Evolutionary conservation across 2,797 vertebrate species (phyloP).

Genomic region (Danio albolineatus): DNA sequence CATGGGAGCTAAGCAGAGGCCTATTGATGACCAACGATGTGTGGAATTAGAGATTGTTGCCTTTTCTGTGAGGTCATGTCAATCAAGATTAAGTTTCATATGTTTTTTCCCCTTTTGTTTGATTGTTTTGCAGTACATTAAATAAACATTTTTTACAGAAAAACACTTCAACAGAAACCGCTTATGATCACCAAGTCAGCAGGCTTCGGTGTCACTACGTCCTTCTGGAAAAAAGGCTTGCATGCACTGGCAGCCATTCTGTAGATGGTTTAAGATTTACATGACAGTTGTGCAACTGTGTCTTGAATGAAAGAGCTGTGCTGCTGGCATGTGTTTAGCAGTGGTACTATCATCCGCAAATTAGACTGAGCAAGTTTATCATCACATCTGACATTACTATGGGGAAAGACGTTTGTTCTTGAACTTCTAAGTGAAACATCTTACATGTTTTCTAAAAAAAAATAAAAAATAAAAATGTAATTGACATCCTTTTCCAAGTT

Average conservation of each 20-base stretch:
- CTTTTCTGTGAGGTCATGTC: conserved; percentile 9
- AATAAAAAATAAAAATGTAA: too few relatives aligned
- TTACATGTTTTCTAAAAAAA: conserved; percentile 65
- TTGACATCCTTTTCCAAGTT: conserved; percentile 67
- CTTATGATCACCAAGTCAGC: neutral
- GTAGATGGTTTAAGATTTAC: neutral
- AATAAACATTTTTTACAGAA: neutral
- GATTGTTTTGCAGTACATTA: neutral
- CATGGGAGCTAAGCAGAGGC: conserved; percentile 43
- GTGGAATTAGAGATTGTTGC: conserved; percentile 28
- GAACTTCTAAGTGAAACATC: conserved; percentile 65
- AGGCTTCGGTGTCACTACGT: too few relatives aligned
- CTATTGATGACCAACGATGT: conserved; percentile 35
- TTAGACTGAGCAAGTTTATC: conserved; percentile 69
- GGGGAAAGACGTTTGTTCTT: conserved; percentile 67
- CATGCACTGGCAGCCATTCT: too few relatives aligned
- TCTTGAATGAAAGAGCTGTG: conserved; percentile 34
- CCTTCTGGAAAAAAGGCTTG: too few relatives aligned
- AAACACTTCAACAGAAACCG: neutral
- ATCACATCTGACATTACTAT: conserved; percentile 75
- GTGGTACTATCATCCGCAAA: conserved; percentile 12
- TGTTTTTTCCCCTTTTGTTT: neutral
- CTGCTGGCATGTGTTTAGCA: conserved; percentile 28
- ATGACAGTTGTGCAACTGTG: neutral
- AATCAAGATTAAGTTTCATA: conserved; percentile 1